Evolutionary conservation across 2,888 invertebrate genomes (phyloP), one percentile per base, ranked within the genome.

Genomic region (Polyommatus iphigenia): DNA sequence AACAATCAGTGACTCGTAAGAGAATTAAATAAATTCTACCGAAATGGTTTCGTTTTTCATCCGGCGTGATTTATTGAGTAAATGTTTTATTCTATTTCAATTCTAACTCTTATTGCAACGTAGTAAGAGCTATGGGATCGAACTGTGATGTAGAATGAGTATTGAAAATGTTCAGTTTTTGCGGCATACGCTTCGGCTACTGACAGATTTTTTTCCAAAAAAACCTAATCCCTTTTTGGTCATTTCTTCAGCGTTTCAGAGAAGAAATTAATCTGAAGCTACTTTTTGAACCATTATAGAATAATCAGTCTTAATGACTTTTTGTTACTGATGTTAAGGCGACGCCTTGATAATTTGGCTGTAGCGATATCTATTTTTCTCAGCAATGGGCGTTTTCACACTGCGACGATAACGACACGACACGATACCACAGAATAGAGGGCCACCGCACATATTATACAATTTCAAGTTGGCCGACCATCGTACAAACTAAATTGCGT

Each of bases 21-120:
- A 86, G 86, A 90, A 87, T 88, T 88, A 91, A 90, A 91, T 90
- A 91, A 90, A 91, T 92, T 90, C 89, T 86, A 88, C 84, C 82
- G 85, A 86, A 91, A 89, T 85, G 89, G 85, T 88, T 88, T 91
- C 88, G 88, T 90, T 92, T 91, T 91, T 87, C 87, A 87, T 84
- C 83, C 82, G 84, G 82, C 84, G 86, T 89, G 91, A 91, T 92
- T 91, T 91, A 90, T 88, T 83, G 83, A 79, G 80, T 82, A 86
- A 88, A 84, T 80, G 83, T 83, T 84, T 85, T 87, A 82, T 85
- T 80, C 80, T 79, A 83, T 80, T 81, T 79, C 80, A 78, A 84
- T 83, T 80, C 83, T 84, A 76, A 72, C 83, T 83, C 84, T 82
- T 85, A 82, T 83, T 7, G 4, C 79, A 78, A 57, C 4, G 80